phyloP scores from a whole-genome alignment of 92 coral and sea anemone genomes.

The Ricordea florida region DNA sequence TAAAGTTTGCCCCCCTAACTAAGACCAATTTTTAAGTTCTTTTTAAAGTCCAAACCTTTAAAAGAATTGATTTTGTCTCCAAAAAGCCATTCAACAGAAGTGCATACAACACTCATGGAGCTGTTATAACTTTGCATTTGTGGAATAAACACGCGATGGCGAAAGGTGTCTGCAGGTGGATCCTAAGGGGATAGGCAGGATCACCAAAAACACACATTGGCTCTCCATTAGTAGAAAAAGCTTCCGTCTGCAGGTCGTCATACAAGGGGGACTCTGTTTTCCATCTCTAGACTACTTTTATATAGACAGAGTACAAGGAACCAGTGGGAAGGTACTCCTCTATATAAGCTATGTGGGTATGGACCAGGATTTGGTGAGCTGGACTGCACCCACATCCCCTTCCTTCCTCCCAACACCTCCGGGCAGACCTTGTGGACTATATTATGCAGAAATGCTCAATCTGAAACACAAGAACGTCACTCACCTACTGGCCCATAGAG shows the following conservation, averaged over 20 bases:
- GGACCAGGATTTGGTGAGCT: no score
- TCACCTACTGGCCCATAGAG: no score
- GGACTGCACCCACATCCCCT: no score
- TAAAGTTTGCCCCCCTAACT: slow-evolving; percentile 46
- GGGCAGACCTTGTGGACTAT: no score
- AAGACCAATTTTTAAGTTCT: slow-evolving; percentile 40
- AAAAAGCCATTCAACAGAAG: slow-evolving; percentile 36
- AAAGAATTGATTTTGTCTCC: slow-evolving; percentile 29
- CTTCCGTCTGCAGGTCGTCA: slow-evolving; percentile 2
- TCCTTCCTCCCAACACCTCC: no score
- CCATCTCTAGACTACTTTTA: no score
- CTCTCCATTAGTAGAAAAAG: slow-evolving; percentile 4
- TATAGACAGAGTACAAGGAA: no score
- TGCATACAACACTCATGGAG: slow-evolving; percentile 49
- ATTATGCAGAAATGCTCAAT: no score
- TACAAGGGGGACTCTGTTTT: slow-evolving; percentile 12
- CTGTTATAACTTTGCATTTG: slow-evolving; percentile 31
- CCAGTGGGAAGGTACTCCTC: no score
- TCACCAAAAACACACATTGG: slow-evolving; percentile 10
- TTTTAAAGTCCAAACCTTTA: slow-evolving; percentile 36
- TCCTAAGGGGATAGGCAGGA: slow-evolving; percentile 17
- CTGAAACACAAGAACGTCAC: no score
- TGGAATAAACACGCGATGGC: slow-evolving; percentile 15
- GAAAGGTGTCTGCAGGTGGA: slow-evolving; percentile 23
- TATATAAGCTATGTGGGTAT: no score